phyloP scores from a whole-genome alignment of 2,113 vertebrate species.

The Jaculus jaculus region DNA sequence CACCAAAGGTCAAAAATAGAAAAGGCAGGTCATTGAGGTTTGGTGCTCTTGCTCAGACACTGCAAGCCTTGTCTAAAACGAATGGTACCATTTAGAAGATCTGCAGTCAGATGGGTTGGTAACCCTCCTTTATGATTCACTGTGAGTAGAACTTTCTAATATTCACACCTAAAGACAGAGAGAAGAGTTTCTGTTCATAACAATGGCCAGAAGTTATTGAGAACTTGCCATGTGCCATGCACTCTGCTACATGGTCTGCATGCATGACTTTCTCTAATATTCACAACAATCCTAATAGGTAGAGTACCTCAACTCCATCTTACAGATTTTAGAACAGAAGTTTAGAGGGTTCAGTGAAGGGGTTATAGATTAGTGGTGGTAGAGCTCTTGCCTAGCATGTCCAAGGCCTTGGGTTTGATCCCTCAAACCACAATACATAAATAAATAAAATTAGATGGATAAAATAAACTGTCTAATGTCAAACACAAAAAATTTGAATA shows the following conservation, averaged over 20 bases:
- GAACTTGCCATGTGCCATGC: background rate
- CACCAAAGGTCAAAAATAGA: too few species aligned
- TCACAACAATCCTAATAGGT: background rate
- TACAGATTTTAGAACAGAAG: background rate
- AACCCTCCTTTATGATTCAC: background rate
- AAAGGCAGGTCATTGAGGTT: background rate
- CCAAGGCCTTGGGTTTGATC: background rate
- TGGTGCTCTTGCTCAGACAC: background rate
- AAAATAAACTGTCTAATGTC: background rate
- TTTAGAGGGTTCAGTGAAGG: background rate
- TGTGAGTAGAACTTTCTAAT: background rate
- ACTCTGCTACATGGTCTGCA: background rate
- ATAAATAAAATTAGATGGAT: background rate
- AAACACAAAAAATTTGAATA: background rate
- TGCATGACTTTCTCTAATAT: background rate
- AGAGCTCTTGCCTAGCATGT: too few species aligned
- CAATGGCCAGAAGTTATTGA: background rate
- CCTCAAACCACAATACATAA: background rate
- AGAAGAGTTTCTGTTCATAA: background rate
- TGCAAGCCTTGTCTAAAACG: background rate
- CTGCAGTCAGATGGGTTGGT: background rate
- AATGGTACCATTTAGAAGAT: background rate
- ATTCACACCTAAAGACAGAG: background rate
- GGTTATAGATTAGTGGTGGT: background rate
- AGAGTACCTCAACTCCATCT: background rate